phyloP scores from a whole-genome alignment of 2,888 invertebrate species.

The Trachelus tabidus region DNA sequence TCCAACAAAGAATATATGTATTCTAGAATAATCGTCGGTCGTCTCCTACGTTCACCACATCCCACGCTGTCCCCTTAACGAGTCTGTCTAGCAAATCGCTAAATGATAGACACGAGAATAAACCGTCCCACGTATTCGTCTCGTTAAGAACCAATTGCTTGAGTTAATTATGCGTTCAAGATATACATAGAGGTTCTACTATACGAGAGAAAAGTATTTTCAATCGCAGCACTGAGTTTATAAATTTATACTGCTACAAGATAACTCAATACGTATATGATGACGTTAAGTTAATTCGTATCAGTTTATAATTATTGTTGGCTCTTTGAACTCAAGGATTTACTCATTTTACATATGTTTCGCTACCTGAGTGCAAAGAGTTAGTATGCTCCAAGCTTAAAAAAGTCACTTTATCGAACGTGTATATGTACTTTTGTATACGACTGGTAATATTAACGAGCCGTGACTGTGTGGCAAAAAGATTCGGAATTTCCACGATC shows the following conservation, averaged over 20 bases:
- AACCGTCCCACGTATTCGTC: background rate
- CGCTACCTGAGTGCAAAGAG: too few relatives aligned
- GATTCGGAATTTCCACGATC: background rate
- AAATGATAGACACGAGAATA: background rate
- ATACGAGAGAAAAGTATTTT: background rate
- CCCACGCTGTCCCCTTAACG: background rate
- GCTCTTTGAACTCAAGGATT: too few relatives aligned
- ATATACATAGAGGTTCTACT: background rate
- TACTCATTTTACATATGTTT: too few relatives aligned
- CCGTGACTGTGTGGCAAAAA: background rate
- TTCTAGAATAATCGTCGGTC: background rate
- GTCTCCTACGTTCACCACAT: background rate
- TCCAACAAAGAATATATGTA: background rate
- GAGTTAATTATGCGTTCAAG: background rate
- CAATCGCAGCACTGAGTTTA: background rate
- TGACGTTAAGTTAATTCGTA: background rate
- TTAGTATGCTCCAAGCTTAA: background rate
- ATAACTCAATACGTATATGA: background rate
- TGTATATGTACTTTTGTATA: too few relatives aligned
- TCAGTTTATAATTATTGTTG: background rate
- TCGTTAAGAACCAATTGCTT: background rate
- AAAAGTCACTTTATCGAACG: background rate
- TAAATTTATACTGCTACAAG: background rate
- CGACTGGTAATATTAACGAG: background rate
- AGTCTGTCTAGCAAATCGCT: background rate